Evolutionary conservation across 2,113 vertebrate genomes (phyloP).

Genomic region (Hippocampus barbouri): DNA sequence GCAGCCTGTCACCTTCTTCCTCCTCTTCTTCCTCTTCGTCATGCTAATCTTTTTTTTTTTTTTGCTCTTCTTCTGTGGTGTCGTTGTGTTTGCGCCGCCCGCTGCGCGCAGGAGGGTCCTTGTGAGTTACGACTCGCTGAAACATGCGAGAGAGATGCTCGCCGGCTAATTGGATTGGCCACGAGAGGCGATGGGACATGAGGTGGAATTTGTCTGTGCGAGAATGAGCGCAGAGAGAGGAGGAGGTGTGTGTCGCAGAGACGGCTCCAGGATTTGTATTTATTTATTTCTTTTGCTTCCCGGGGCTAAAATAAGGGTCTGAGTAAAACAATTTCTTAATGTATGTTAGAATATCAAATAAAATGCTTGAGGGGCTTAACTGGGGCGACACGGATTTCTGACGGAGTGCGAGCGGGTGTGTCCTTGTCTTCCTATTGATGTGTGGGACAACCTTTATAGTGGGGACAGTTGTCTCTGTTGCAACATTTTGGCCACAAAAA

Average conservation of each 20-base stretch:
- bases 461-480: no score
- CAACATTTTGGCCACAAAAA: no score
- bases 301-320: no score
- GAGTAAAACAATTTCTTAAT: no score
- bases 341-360: no score
- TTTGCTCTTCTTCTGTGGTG: neutral
- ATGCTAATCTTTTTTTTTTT: neutral
- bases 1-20: neutral
- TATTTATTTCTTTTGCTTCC: no score
- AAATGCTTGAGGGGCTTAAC: no score
- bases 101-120: conserved; percentile 20
- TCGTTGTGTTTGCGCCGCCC: neutral
- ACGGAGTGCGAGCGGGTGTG: no score
- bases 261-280: no score
- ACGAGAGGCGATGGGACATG: conserved; percentile 45
- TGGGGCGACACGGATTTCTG: no score
- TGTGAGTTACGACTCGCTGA: conserved; percentile 57
- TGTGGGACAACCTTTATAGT: no score
- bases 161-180: conserved; percentile 66
- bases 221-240: conserved; percentile 25
- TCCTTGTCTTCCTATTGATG: no score
- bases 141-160: conserved; percentile 59
- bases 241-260: neutral
- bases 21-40: neutral
- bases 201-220: conserved; percentile 43